Evolutionary conservation across 1,140 invertebrate genomes (phyloP).

Genomic region (Drosophila kepulauana): DNA sequence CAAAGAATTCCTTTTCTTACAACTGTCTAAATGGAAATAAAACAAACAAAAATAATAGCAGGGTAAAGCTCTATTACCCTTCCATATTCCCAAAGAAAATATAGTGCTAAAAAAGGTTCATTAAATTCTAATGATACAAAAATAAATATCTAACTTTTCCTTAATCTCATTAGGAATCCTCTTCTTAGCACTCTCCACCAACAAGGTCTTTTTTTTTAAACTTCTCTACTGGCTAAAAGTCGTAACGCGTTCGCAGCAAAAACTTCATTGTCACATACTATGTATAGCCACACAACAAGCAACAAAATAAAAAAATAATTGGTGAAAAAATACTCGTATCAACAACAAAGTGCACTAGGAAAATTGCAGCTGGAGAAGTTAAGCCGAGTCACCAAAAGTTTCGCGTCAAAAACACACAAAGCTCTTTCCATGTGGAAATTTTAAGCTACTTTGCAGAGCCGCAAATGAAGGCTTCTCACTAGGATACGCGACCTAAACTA

Average conservation of each 20-base stretch:
- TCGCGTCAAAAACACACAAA: constrained; percentile 43
- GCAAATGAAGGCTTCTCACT: constrained; percentile 2
- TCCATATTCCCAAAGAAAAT: neutral
- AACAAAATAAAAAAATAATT: constrained; percentile 12
- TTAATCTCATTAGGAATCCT: constrained; percentile 61
- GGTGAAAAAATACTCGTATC: constrained; percentile 9
- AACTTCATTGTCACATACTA: constrained; percentile 67
- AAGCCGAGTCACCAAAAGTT: constrained; percentile 64
- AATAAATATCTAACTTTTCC: constrained; percentile 27
- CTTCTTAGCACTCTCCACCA: constrained; percentile 20
- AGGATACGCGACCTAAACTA: constrained; percentile 24
- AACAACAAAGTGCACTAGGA: constrained; percentile 19
- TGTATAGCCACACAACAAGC: constrained; percentile 15
- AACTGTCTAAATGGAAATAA: neutral
- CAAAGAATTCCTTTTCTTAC: constrained; percentile 10
- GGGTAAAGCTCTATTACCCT: constrained; percentile 28
- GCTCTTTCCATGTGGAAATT: constrained; percentile 48
- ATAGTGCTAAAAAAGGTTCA: neutral
- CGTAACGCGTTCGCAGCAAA: constrained; percentile 43
- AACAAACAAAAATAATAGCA: constrained; percentile 1
- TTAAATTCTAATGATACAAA: constrained; percentile 29
- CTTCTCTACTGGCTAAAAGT: constrained; percentile 72
- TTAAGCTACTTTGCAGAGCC: constrained; percentile 60
- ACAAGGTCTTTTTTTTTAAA: constrained; percentile 38
- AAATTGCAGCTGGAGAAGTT: constrained; percentile 60